These are phyloP conservation scores for Myrmecophaga tridactyla DNA, from an alignment of 2,113 vertebrate species.

Conservation along the genomic window DNA sequence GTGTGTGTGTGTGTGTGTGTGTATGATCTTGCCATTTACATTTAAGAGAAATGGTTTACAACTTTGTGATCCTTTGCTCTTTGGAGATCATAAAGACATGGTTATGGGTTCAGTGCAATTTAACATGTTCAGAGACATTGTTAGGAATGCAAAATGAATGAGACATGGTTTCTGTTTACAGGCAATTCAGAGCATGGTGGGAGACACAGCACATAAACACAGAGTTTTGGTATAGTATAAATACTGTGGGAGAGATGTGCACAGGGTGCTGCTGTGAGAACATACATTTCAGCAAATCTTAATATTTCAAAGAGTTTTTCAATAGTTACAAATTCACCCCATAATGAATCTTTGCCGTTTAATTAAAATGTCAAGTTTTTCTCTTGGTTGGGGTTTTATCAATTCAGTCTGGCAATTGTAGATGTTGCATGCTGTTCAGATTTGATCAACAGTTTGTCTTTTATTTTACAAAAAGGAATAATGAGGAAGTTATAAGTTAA, in stretches of 20 bases:
- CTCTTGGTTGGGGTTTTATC: not conserved
- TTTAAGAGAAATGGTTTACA: not conserved
- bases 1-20: not conserved
- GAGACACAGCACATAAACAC: not conserved
- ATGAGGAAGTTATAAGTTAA: not conserved
- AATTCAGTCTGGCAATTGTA: not conserved
- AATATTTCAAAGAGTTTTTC: not conserved
- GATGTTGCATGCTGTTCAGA: not conserved
- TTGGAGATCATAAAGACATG: not conserved
- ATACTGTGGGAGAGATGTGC: rapidly evolving
- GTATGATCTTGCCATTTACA: too few relatives aligned
- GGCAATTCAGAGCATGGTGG: not conserved
- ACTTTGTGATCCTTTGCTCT: not conserved
- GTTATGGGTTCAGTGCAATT: not conserved
- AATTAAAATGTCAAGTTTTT: not conserved
- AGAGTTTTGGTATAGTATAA: too few relatives aligned
- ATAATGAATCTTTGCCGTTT: not conserved
- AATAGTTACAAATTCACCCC: not conserved
- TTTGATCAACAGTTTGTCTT: not conserved
- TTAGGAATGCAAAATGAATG: not conserved
- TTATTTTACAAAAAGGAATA: not conserved
- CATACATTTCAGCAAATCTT: not conserved
- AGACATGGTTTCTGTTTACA: not conserved
- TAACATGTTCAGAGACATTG: not conserved
- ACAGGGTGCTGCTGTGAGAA: rapidly evolving